These are phyloP conservation scores for Drosophila melanica DNA, from an alignment of 1,140 invertebrate species.

Conservation along the genomic window DNA sequence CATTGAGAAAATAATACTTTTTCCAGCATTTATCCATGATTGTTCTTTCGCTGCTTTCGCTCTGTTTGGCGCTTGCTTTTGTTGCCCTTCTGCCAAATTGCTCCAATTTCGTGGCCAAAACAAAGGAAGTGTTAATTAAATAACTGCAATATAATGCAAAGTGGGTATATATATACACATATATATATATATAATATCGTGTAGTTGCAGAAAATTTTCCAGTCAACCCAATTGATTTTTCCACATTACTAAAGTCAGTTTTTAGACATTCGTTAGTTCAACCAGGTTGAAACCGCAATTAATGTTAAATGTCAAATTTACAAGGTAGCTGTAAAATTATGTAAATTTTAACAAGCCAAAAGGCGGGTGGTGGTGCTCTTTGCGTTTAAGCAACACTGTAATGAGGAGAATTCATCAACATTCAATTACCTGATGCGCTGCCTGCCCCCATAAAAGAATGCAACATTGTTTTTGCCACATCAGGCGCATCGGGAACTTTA, in stretches of 20 bases:
- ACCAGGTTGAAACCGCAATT: not conserved
- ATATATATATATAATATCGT: too few species aligned
- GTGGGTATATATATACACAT: too few species aligned
- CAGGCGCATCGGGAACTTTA: slow-evolving; percentile 6
- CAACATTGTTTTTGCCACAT: slow-evolving; percentile 29
- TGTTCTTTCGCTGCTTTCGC: slow-evolving; percentile 29
- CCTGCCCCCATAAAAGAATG: slow-evolving; percentile 20
- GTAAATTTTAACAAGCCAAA: not conserved
- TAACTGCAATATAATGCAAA: not conserved
- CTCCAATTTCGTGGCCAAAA: slow-evolving; percentile 12
- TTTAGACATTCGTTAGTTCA: not conserved
- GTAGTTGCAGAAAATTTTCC: too few species aligned
- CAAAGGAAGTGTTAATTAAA: slow-evolving; percentile 24
- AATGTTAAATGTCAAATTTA: not conserved
- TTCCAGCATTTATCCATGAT: slow-evolving; percentile 8
- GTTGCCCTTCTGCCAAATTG: slow-evolving; percentile 15
- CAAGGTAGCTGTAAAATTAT: not conserved
- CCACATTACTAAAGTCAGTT: too few species aligned
- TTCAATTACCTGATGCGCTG: slow-evolving; percentile 37
- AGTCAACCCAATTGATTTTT: too few species aligned
- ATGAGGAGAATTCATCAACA: slow-evolving; percentile 10
- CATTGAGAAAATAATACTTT: slow-evolving; percentile 13
- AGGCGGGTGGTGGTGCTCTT: not conserved
- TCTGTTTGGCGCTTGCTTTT: not conserved
- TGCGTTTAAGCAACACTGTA: slow-evolving; percentile 9